These are phyloP conservation scores for Herminia tarsipennalis DNA, from an alignment of 2,888 invertebrate genomes.

Conservation along the genomic window DNA sequence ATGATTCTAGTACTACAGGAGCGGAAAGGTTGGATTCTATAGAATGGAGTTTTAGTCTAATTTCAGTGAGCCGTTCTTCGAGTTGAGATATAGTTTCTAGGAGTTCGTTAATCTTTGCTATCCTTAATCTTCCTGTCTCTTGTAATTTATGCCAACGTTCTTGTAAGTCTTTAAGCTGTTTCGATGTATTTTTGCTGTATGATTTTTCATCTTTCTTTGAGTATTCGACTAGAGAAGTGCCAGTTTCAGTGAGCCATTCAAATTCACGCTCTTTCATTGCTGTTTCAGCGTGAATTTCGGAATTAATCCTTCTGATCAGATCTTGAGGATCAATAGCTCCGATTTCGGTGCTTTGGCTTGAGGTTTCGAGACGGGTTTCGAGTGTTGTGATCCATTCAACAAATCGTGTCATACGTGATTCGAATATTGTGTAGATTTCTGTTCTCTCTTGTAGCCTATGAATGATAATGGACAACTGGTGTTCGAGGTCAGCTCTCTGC, in stretches of 20 bases:
- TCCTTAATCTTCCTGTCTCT: conserved; percentile 87
- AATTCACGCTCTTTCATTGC: conserved; percentile 91
- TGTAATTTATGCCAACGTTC: conserved; percentile 89
- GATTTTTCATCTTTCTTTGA: conserved; percentile 87
- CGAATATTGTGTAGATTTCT: conserved; percentile 89
- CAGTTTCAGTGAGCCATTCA: conserved; percentile 91
- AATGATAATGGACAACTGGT: conserved; percentile 90
- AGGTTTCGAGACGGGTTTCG: conserved; percentile 87
- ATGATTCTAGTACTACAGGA: conserved; percentile 88
- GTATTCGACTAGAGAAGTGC: conserved; percentile 87
- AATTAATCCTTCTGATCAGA: conserved; percentile 89
- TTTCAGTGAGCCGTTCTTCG: conserved; percentile 89
- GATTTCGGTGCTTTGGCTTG: conserved; percentile 79
- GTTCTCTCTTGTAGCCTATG: conserved; percentile 91
- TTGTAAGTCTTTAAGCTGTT: conserved; percentile 86
- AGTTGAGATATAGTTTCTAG: conserved; percentile 89
- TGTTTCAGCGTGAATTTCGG: conserved; percentile 91
- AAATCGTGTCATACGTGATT: conserved; percentile 87
- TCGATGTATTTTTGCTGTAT: conserved; percentile 81
- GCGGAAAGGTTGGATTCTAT: conserved; percentile 89
- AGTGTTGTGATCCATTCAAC: conserved; percentile 89
- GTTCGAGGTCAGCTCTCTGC: conserved; percentile 92
- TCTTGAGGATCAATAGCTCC: conserved; percentile 89
- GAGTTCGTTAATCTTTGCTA: conserved; percentile 90
- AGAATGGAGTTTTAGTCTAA: conserved; percentile 89